Evolutionary conservation across 2,113 vertebrate species (phyloP), one percentile per base, ranked within the genome.

Genomic region (Melanerpes aurifrons): DNA sequence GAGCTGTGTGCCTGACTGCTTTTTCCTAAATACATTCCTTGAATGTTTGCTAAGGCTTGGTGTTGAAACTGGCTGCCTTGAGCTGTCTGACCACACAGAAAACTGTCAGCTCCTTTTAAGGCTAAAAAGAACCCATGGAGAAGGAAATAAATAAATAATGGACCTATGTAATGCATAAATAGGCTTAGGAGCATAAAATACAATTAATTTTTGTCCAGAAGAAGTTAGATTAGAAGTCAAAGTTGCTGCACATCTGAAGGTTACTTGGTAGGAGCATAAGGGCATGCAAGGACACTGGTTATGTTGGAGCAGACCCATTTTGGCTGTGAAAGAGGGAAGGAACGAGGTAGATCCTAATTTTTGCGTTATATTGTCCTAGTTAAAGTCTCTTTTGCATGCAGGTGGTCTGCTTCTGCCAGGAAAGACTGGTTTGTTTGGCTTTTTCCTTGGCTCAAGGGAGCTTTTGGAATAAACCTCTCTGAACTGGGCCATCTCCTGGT

Each of bases 371-470:
- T 89, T 92, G 69, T 84, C 47, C 2, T 32, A 66, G 22, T 45
- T 64, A 11, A 72, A 88, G 25, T 61, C 43, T 91, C 43, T 74
- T 21, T 87, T 85, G 47, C 22, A 9, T 0, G 16, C 76, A 89
- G 67, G 74, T 89, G 35, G 76, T 86, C 67, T 92, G 83, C 24
- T 59, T 93, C n/a, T 92, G 89, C 86, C 90, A 89, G 71, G 71
- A 92, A 89, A 93, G 63, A n/a, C 35, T 54, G 58, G 59, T 69
- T 25, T 22, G 3, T 11, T 17, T 15, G 16, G 3, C 7, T 40
- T 72, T 66, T 64, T 31, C 32, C 25, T 74, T 79, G 63, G 31
- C 68, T 92, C 11, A 5, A 64, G 35, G 12, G 24, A 17, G 14
- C 53, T 80, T 71, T 73, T 91, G 75, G 84, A 85, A 68, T 59